phyloP scores from a whole-genome alignment of 2,113 vertebrate genomes.

The Mystacornis crossleyi region DNA sequence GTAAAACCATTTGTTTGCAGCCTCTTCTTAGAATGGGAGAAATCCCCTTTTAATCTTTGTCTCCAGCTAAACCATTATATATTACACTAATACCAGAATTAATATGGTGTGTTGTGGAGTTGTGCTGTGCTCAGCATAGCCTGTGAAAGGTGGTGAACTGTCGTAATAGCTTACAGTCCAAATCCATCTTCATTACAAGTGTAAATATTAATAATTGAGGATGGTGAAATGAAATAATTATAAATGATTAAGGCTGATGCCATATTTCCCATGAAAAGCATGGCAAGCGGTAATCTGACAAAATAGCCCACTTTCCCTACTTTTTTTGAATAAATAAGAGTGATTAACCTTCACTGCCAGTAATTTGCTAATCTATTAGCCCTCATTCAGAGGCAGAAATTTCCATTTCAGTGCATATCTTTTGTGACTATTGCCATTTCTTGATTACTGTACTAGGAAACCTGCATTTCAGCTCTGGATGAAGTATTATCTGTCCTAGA shows the following conservation, averaged over 20 bases:
- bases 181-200: constrained; percentile 60
- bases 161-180: not conserved
- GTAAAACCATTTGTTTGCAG: not conserved
- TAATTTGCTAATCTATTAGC: constrained; percentile 13
- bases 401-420: not conserved
- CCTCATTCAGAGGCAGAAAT: not conserved
- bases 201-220: constrained; percentile 58
- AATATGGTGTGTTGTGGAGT: not conserved
- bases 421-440: not conserved
- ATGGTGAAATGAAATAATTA: constrained; percentile 33
- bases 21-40: not conserved
- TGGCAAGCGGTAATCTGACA: not conserved
- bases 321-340: not conserved
- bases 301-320: not conserved
- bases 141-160: not conserved
- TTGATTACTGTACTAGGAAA: not conserved
- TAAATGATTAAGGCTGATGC: constrained; percentile 14
- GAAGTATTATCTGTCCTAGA: not conserved
- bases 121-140: not conserved
- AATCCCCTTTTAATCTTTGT: constrained; percentile 1
- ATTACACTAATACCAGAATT: constrained; percentile 2
- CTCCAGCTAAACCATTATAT: not conserved
- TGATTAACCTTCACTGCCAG: not conserved
- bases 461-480: not conserved
- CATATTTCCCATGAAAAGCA: constrained; percentile 11